Conservation (phyloP, 2,888 invertebrate species). For the Drosophila emarginata region DNA sequence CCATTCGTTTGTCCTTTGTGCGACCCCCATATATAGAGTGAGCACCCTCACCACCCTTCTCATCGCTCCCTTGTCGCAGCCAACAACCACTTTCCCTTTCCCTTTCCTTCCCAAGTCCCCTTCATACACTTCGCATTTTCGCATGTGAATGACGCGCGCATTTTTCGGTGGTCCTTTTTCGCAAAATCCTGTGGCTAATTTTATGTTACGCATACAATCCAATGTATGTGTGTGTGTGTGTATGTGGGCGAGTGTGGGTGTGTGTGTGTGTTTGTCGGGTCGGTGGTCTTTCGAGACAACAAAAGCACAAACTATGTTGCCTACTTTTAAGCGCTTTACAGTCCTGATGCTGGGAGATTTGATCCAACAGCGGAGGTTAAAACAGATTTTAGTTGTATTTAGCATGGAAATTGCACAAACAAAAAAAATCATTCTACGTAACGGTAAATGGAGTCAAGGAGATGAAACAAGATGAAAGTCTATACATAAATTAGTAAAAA, state of each 20-base stretch:
- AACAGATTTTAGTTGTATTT: slow-evolving; percentile 29
- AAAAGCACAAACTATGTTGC: slow-evolving; percentile 55
- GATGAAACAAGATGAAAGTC: neutral
- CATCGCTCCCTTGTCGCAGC: slow-evolving; percentile 17
- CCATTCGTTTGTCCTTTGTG: slow-evolving; percentile 62
- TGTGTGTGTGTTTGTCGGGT: slow-evolving; percentile 34
- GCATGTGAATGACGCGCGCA: slow-evolving; percentile 44
- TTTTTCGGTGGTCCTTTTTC: slow-evolving; percentile 23
- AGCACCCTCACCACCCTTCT: neutral
- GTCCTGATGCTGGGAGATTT: slow-evolving; percentile 10
- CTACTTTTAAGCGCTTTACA: slow-evolving; percentile 68
- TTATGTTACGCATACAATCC: slow-evolving; percentile 66
- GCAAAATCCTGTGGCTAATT: slow-evolving; percentile 60
- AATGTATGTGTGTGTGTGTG: slow-evolving; percentile 30
- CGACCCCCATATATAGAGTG: slow-evolving; percentile 56
- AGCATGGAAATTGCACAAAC: slow-evolving; percentile 34
- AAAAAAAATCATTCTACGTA: too few species aligned
- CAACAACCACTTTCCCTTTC: slow-evolving; percentile 31
- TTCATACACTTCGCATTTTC: slow-evolving; percentile 19
- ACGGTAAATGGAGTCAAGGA: neutral
- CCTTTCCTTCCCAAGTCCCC: neutral
- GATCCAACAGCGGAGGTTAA: slow-evolving; percentile 1
- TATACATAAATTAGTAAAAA: neutral
- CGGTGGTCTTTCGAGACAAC: slow-evolving; percentile 30
- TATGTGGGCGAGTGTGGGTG: slow-evolving; percentile 39